A percentile compares a stretch with the other conserved stretches of the same genome.
Conservation (phyloP, 2,888 invertebrate genomes). For the Tetragonisca angustula region DNA sequence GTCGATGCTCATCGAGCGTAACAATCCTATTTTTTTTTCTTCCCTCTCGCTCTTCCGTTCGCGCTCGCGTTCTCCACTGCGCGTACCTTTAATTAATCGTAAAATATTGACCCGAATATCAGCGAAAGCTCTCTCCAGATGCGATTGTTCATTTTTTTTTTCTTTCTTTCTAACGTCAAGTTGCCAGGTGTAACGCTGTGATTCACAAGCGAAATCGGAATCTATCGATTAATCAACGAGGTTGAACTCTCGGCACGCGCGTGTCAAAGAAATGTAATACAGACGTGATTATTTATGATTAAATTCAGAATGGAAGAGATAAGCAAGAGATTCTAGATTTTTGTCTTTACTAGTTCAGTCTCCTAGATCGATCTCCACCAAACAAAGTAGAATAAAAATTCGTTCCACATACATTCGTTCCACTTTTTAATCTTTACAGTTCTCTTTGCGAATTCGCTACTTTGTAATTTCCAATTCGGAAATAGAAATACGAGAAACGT, state of each 20-base stretch:
- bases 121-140: not conserved
- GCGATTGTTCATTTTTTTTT: not conserved
- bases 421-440: no score
- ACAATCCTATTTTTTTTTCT: not conserved
- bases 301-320: not conserved
- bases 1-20: conserved; percentile 7
- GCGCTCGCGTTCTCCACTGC: not conserved
- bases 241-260: no score
- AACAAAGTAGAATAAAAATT: not conserved
- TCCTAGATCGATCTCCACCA: no score
- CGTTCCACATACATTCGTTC: no score
- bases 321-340: not conserved
- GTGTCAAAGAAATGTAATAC: not conserved
- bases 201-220: not conserved
- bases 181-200: not conserved
- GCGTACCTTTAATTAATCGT: conserved; percentile 16
- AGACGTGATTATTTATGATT: not conserved
- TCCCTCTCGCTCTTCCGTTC: no score
- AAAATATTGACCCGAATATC: conserved; percentile 5
- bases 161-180: no score
- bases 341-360: no score
- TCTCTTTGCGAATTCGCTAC: no score
- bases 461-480: no score
- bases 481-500: no score
- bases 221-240: not conserved